Evolutionary conservation across 2,888 invertebrate species (phyloP), one percentile per base, ranked within the genome.

Genomic region (Caenorhabditis sp.): DNA sequence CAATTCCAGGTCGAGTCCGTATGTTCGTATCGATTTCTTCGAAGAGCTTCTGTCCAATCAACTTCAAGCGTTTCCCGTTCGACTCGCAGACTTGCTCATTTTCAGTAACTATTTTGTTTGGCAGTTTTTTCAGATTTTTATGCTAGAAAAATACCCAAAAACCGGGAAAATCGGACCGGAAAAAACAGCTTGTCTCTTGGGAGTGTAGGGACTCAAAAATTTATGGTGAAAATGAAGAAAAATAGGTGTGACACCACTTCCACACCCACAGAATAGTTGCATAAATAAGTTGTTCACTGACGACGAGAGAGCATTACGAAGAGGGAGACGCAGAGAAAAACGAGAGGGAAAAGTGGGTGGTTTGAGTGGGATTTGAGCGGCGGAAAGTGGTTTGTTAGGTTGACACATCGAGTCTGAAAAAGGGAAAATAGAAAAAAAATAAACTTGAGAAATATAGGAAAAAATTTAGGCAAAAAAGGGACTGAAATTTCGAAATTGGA

Each of bases 31-130:
- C 91, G 9, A 89, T 91, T 40, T 88, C 91, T 6, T 90, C 91
- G 8, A 83, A 91, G 51, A 86, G 88, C 40, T 84, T 91, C 53
- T 91, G 91, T 71, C 91, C 91, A 5, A 89, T 91, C 80, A 92
- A 91, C 70, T 90, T 91, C 74, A 91, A 91, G 77, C 86, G 90
- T 50, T 90, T 91, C 68, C 91, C 91, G 15, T 91, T 91, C 79
- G 91, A 91, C 78, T 85, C 84, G 13, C 91, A 91, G 62, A 87
- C 83, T 22, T 91, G 91, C 87, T 83, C 88, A 6, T 91, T 91
- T 78, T 80, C 84, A 78, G 91, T 91, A 35, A 82, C 2, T 40
- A 13, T 40, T 13, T 40, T 13, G 5, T 32, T 9, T n/a, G n/a
- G 1, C 18, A 15, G 11, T 1, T 47, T 44, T 44, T 44, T 61